Evolutionary conservation across 2,797 vertebrate species (phyloP), one percentile per base, ranked within the genome.

Genomic region (Uromys caudimaculatus): DNA sequence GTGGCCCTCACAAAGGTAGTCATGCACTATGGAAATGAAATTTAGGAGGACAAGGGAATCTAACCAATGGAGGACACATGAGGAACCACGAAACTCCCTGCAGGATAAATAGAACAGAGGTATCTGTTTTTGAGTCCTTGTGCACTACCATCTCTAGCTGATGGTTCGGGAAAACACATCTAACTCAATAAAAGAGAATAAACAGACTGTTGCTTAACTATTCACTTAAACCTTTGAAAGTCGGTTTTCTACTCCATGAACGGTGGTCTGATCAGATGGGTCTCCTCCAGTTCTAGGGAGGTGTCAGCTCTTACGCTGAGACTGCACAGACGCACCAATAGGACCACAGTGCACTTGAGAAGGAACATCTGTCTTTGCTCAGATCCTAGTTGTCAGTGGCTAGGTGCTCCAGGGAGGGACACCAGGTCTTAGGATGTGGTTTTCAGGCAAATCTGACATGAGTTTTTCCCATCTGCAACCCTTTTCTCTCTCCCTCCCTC

Each of bases 251-350:
- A 60, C 93, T 69, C 77, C 14, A 0, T 12, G 60, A 88, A 93
- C 44, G 58, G 38, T 58, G 12, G 54, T 94, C 85, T 94, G 56
- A 38, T 90, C 81, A 85, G 52, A 35, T 52, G 89, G 97, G 38
- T 89, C 38, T 27, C 19, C 78, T 89, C 58, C 76, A 91, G 64
- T 88, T 95, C 64, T 81, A 54, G 86, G 84, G 62, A 87, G 47
- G 32, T 35, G 52, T 67, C 52, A 44, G 21, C 38, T 88, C 12
- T 92, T 24, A 84, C 67, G 60, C 44, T 21, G 24, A 90, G 81
- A 58, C 56, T 64, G 47, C 8, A 0, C 16, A 71, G 52, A 32
- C 1, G 5, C 52, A n/a, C 38, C 86, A 11, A 47, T 35, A 32
- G 47, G 35, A 9, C 13, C 58, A 0, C 29, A 47, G 56, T 1